These are phyloP conservation scores for Hystrix cristata DNA, from an alignment of 2,113 vertebrate genomes.

Conservation along the genomic window DNA sequence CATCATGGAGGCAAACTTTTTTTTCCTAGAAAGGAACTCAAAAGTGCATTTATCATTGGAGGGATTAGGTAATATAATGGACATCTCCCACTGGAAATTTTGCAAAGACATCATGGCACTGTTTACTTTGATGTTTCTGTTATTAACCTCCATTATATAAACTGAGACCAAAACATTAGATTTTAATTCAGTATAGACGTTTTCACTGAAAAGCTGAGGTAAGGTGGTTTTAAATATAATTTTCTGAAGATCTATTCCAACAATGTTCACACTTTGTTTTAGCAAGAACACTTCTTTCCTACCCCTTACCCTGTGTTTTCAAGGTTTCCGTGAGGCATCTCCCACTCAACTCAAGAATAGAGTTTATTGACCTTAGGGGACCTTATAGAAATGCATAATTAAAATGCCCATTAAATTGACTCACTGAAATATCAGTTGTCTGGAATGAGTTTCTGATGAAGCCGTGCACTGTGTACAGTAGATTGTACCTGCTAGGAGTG, in stretches of 20 bases:
- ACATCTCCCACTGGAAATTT: conserved; percentile 36
- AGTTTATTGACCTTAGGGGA: not conserved
- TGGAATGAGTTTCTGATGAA: not conserved
- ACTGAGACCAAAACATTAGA: not conserved
- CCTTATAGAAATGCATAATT: conserved; percentile 37
- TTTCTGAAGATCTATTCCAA: conserved; percentile 33
- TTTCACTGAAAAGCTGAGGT: conserved; percentile 14
- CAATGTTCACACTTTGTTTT: not conserved
- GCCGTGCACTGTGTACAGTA: not conserved
- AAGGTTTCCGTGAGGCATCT: not conserved
- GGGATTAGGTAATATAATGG: not conserved
- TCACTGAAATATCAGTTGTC: conserved; percentile 35
- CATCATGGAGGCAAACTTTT: conserved; percentile 32
- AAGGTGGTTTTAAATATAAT: not conserved
- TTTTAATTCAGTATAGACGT: conserved; percentile 37
- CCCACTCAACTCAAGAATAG: not conserved
- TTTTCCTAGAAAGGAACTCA: conserved; percentile 60
- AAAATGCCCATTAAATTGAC: not conserved
- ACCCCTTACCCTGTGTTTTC: not conserved
- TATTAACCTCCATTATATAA: conserved; percentile 45
- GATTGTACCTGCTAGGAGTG: conserved; percentile 26
- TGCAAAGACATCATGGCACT: not conserved
- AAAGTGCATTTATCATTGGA: conserved; percentile 4
- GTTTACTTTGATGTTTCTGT: conserved; percentile 54
- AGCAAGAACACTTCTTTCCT: not conserved